Evolutionary conservation across 2,888 invertebrate species (phyloP), one percentile per base, ranked within the genome.

Genomic region (Sphaerophoria taeniata): DNA sequence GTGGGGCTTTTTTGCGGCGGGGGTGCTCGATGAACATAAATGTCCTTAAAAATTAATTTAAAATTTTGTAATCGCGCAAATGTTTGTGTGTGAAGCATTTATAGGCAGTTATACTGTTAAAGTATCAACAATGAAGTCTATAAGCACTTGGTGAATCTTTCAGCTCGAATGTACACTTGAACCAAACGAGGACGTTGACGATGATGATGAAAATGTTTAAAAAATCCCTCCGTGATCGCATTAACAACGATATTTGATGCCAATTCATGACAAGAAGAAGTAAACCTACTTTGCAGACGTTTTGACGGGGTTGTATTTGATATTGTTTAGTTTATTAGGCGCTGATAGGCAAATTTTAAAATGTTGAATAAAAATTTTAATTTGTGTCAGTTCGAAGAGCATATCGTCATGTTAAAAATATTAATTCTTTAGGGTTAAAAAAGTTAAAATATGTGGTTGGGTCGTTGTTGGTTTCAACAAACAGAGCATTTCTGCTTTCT

Each of bases 21-120:
- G 24, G 24, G 24, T 24, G 24, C 1, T 24, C 24, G 24, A 24
- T 24, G 24, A 24, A 24, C 24, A 24, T 24, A 24, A 24, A 24
- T 24, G 24, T 24, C 24, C 24, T 79, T 79, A 84, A 43, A 82
- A 84, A 84, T 79, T 84, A 84, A 84, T 84, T 84, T 75, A 71
- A 79, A 79, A 79, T 75, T 51, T 60, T 75, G 84, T 72, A 75
- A 84, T 84, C n/a, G n/a, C 79, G 47, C 65, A 71, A 67, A 14
- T 79, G 47, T 36, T 71, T 67, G 74, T 74, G 65, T 47, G 67
- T 43, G 43, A 65, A 73, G 24, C 74, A 58, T 56, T 58, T 53
- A 74, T 77, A 82, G n/a, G 76, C 65, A 36, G 61, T 75, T 60
- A 16, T 58, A 36, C 11, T 36, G 60, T 60, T 71, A 84, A 55